Evolutionary conservation across 2,113 vertebrate species (phyloP).

Genomic region (Elephantulus edwardii): DNA sequence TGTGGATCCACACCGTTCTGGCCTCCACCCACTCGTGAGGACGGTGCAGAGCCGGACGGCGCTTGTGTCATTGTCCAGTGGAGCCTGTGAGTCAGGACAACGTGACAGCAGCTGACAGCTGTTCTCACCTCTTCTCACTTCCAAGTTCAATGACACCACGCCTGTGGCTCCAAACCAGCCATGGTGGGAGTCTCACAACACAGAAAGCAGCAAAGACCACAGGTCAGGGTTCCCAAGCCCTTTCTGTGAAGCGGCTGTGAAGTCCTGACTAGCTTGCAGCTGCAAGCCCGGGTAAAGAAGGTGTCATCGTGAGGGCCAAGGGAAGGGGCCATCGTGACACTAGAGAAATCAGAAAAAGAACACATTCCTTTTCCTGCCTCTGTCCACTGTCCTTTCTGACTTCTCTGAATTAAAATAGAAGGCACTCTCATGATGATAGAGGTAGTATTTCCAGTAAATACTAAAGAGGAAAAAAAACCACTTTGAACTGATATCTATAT

Average conservation of each 20-base stretch:
- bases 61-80: too few species aligned
- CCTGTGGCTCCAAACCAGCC: neutral
- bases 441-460: neutral
- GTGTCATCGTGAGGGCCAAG: rapidly evolving
- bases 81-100: too few species aligned
- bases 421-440: neutral
- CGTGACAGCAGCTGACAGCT: too few species aligned
- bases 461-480: neutral
- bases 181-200: neutral
- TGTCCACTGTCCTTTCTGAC: neutral
- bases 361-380: neutral
- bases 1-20: too few species aligned
- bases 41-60: too few species aligned
- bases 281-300: rapidly evolving
- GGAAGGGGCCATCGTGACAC: too few species aligned
- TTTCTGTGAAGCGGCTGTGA: too few species aligned
- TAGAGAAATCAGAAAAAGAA: neutral
- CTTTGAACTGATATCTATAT: too few species aligned
- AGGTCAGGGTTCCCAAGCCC: too few species aligned
- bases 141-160: neutral
- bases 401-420: neutral
- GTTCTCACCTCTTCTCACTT: neutral
- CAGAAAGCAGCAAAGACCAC: neutral
- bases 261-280: too few species aligned
- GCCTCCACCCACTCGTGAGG: too few species aligned